phyloP scores from a whole-genome alignment of 2,797 vertebrate genomes.

The Anabacerthia variegaticeps region DNA sequence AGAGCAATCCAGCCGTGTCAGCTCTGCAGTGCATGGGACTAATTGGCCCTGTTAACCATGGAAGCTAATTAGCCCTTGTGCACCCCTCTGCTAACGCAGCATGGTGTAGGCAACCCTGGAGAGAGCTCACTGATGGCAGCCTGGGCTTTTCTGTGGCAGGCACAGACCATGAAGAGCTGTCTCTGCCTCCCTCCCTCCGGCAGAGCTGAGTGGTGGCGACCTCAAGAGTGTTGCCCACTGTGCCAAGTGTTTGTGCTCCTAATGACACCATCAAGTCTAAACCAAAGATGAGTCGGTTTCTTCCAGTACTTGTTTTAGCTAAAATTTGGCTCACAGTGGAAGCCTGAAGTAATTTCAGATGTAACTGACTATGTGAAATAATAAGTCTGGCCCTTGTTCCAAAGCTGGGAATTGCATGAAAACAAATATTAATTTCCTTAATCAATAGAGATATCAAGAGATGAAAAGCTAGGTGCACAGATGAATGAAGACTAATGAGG shows the following conservation, averaged over 20 bases:
- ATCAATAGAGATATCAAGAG: slow-evolving; percentile 29
- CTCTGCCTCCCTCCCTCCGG: background rate
- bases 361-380: background rate
- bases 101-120: accelerated
- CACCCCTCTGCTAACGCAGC: background rate
- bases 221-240: background rate
- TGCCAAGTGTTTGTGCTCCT: background rate
- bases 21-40: background rate
- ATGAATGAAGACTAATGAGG: slow-evolving; percentile 61
- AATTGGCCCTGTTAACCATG: background rate
- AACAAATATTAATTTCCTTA: slow-evolving; percentile 54
- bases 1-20: accelerated
- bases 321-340: background rate
- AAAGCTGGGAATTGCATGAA: slow-evolving; percentile 13
- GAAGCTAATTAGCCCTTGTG: background rate
- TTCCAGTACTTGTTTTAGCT: background rate
- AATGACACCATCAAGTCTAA: background rate
- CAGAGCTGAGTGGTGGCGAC: background rate
- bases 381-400: background rate
- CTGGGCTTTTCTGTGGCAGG: background rate
- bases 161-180: background rate
- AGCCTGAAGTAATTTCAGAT: background rate
- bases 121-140: background rate
- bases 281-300: background rate
- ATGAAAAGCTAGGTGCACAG: slow-evolving; percentile 29